Evolutionary conservation across 2,797 vertebrate species (phyloP).

Genomic region (Gastrophryne carolinensis): DNA sequence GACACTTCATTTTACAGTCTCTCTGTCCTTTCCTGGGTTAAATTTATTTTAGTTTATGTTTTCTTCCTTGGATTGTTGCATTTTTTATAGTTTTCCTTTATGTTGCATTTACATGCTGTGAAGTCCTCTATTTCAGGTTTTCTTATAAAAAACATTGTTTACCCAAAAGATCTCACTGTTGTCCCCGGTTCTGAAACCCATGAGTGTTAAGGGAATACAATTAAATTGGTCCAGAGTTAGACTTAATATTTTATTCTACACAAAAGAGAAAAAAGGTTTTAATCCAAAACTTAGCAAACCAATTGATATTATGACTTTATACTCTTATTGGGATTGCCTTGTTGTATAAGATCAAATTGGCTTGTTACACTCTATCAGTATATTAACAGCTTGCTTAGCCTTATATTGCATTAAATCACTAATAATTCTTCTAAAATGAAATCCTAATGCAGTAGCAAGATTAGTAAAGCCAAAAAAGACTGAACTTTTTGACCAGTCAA

Average conservation of each 20-base stretch:
- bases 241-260: background rate
- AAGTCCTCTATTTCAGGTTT: no score
- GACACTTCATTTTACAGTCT: no score
- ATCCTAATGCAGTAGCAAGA: slow-evolving; percentile 21
- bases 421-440: slow-evolving; percentile 35
- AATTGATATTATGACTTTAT: background rate
- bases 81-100: no score
- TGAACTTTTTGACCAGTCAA: slow-evolving; percentile 37
- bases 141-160: no score
- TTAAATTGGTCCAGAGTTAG: no score
- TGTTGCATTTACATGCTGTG: no score
- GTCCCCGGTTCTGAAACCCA: no score
- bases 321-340: background rate
- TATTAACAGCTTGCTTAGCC: background rate
- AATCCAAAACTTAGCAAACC: background rate
- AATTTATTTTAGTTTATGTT: no score
- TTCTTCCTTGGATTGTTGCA: no score
- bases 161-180: no score
- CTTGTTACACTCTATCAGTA: slow-evolving; percentile 3
- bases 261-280: background rate
- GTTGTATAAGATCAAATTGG: background rate
- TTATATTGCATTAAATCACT: slow-evolving; percentile 6
- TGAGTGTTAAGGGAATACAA: no score
- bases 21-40: no score
- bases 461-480: background rate